phyloP scores from a whole-genome alignment of 2,888 invertebrate species.

The Pelosia muscerda region DNA sequence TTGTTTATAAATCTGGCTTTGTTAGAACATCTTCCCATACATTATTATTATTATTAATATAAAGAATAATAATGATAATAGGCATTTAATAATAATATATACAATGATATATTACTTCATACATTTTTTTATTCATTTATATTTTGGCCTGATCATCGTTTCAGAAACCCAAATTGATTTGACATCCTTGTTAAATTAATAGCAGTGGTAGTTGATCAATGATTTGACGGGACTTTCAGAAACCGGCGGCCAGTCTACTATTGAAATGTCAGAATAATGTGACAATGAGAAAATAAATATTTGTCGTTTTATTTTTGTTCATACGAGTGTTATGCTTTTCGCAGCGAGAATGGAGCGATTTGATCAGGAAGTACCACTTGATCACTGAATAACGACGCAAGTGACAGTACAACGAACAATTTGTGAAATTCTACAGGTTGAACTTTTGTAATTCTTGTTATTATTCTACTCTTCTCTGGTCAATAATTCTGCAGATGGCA shows the following conservation, averaged over 20 bases:
- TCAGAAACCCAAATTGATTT: no score
- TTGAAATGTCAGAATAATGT: not conserved
- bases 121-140: no score
- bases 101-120: no score
- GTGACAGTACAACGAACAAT: not conserved
- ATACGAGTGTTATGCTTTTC: not conserved
- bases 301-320: not conserved
- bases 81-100: no score
- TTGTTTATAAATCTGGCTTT: not conserved
- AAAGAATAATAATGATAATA: no score
- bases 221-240: no score
- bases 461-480: not conserved
- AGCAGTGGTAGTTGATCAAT: no score
- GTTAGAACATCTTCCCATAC: not conserved
- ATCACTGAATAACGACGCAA: not conserved
- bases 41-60: no score
- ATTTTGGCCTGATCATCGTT: no score
- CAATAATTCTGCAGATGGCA: not conserved
- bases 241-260: not conserved
- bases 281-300: not conserved
- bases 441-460: not conserved
- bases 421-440: not conserved
- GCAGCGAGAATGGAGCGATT: not conserved
- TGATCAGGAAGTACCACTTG: not conserved
- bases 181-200: no score